phyloP scores from a whole-genome alignment of 1,140 invertebrate genomes.

The Drosophila miranda region DNA sequence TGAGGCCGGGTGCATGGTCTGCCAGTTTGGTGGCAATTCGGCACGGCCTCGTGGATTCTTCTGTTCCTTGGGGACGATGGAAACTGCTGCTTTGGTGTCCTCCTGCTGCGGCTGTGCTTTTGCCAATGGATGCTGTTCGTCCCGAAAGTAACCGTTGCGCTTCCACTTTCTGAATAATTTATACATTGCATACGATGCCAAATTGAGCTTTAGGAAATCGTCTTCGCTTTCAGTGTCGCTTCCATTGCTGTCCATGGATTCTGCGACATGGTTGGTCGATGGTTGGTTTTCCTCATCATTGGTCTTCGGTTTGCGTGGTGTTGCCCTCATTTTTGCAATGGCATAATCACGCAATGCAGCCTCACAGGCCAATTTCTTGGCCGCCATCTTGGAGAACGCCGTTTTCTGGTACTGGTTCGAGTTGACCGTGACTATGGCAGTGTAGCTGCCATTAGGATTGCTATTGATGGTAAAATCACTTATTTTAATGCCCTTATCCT shows the following conservation, averaged over 20 bases:
- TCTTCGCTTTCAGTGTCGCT: conserved; percentile 73
- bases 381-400: conserved; percentile 83
- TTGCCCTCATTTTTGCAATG: conserved; percentile 86
- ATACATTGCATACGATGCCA: conserved; percentile 89
- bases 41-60: conserved; percentile 83
- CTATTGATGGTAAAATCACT: conserved; percentile 75
- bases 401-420: conserved; percentile 72
- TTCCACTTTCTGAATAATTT: conserved; percentile 90
- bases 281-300: conserved; percentile 28
- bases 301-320: conserved; percentile 24
- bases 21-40: conserved; percentile 85
- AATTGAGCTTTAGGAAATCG: conserved; percentile 89
- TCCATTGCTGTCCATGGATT: conserved; percentile 49
- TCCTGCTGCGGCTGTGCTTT: conserved; percentile 42
- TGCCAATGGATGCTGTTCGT: conserved; percentile 73
- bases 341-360: conserved; percentile 88
- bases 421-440: conserved; percentile 74
- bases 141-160: conserved; percentile 86
- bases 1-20: conserved; percentile 87
- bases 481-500: conserved; percentile 63
- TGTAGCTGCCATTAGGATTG: conserved; percentile 69
- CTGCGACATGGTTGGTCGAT: not conserved
- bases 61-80: conserved; percentile 54
- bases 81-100: conserved; percentile 22
- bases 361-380: conserved; percentile 88